phyloP scores from a whole-genome alignment of 1,140 invertebrate species.

The Drosophila athabasca region DNA sequence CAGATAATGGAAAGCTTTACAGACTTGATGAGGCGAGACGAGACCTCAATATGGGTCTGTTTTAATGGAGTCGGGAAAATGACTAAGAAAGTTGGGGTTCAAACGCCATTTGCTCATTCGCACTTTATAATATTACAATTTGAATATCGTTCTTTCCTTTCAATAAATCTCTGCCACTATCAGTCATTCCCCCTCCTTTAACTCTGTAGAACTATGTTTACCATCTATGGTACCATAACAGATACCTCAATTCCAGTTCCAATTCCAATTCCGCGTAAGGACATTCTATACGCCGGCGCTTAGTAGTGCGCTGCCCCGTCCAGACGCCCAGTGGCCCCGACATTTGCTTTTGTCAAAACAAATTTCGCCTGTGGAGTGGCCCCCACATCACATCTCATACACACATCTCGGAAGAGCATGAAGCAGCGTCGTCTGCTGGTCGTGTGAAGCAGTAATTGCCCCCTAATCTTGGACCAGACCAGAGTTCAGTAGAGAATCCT shows the following conservation, averaged over 20 bases:
- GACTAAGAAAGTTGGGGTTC: neutral
- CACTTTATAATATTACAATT: too few species aligned
- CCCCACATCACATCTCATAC: neutral
- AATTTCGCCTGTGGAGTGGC: slow-evolving; percentile 18
- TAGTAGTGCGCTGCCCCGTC: slow-evolving; percentile 33
- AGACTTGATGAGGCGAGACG: slow-evolving; percentile 1
- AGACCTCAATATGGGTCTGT: neutral
- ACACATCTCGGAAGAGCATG: neutral
- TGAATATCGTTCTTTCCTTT: too few species aligned
- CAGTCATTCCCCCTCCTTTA: too few species aligned
- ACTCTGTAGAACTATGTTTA: neutral
- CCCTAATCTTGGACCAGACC: slow-evolving; percentile 60
- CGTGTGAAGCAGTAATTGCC: slow-evolving; percentile 80
- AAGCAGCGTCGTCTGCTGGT: slow-evolving; percentile 10
- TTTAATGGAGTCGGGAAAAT: neutral
- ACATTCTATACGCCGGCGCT: slow-evolving; percentile 77
- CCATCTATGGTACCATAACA: neutral
- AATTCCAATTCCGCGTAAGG: slow-evolving; percentile 56
- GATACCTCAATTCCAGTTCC: slow-evolving; percentile 34
- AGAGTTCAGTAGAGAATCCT: neutral
- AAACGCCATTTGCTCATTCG: too few species aligned
- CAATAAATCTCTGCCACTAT: too few species aligned
- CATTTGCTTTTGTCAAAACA: slow-evolving; percentile 64
- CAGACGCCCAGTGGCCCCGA: slow-evolving; percentile 12
- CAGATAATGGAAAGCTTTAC: slow-evolving; percentile 20